phyloP scores from a whole-genome alignment of 1,140 invertebrate species.

The Hypsibius dujardini region DNA sequence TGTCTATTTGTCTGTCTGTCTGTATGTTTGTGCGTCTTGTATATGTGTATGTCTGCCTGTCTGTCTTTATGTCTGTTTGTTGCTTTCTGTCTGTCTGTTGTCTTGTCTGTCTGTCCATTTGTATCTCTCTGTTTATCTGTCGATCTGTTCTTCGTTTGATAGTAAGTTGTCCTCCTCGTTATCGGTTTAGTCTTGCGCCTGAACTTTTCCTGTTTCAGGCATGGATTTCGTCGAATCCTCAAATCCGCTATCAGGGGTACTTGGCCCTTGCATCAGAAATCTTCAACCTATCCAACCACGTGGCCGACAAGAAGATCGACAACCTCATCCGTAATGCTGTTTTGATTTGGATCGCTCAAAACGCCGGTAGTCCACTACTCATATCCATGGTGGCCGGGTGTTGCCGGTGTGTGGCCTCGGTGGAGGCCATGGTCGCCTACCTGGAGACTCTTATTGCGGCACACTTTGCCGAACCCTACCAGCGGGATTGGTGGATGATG shows the following conservation, averaged over 20 bases:
- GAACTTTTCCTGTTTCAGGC: no score
- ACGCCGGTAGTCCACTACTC: background rate
- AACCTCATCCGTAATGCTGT: background rate
- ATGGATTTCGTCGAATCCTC: background rate
- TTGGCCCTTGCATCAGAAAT: background rate
- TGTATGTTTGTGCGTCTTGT: no score
- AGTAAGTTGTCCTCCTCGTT: no score
- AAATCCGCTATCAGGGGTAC: background rate
- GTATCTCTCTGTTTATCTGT: no score
- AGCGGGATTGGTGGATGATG: background rate
- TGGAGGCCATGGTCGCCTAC: background rate
- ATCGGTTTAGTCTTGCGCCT: no score
- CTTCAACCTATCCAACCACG: background rate
- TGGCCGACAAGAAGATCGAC: background rate
- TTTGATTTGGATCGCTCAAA: slow-evolving; percentile 5
- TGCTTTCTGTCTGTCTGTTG: no score
- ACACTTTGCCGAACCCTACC: background rate
- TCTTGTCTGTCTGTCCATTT: no score
- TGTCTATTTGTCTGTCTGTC: no score
- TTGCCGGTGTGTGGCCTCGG: background rate
- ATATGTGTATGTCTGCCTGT: no score
- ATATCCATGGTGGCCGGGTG: background rate
- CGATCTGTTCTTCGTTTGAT: no score
- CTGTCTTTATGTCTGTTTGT: no score
- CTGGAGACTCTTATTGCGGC: background rate